Conservation (phyloP, 2,113 vertebrate species). For the Sceloporus tristichus region DNA sequence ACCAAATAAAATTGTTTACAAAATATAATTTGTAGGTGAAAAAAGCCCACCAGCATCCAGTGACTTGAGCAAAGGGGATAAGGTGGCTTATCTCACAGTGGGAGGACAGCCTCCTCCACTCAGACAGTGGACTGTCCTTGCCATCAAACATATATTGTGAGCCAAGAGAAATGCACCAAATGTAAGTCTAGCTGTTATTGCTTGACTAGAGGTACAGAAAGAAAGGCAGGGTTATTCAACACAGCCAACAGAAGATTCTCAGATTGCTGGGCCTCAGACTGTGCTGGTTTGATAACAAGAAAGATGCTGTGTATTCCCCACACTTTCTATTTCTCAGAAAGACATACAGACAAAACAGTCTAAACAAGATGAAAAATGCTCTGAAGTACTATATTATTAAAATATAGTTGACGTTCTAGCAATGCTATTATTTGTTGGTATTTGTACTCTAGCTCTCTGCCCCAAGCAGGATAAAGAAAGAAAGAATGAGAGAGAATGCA, state of each 20-base stretch:
- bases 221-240: not conserved
- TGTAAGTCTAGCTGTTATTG: not conserved
- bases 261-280: not conserved
- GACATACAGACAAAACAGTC: not conserved
- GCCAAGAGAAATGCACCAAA: not conserved
- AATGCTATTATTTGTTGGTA: conserved; percentile 54
- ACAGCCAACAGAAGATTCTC: too few species aligned
- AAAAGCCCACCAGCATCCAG: not conserved
- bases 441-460: conserved; percentile 64
- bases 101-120: too few species aligned
- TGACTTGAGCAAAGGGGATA: too few species aligned
- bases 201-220: not conserved
- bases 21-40: not conserved
- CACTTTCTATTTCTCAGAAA: not conserved
- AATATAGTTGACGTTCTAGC: conserved; percentile 34
- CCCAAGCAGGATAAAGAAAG: not conserved
- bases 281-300: not conserved
- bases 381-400: conserved; percentile 33
- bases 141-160: not conserved
- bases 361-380: conserved; percentile 32
- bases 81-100: too few species aligned
- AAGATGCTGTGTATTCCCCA: not conserved
- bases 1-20: not conserved
- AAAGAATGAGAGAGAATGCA: not conserved
- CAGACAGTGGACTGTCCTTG: not conserved